Base-by-base conservation (phyloP, 2,888 invertebrate genomes). In the Aspidiotus destructor region DNA sequence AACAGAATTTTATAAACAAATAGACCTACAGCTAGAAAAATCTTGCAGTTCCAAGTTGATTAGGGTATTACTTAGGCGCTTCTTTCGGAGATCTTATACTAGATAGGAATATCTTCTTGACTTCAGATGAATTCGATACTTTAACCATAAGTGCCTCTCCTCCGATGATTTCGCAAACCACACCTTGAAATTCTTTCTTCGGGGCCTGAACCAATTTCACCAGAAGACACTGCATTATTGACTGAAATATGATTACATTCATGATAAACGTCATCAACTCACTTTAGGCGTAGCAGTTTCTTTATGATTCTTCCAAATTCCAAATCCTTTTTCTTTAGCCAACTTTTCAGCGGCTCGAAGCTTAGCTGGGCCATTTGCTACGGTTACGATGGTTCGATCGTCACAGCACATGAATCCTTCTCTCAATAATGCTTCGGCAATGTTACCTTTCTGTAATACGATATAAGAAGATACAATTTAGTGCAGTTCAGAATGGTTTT, bases 321-420 rank as follows among this genome's bases (percentile, higher is more conserved):
- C 84, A 2, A 90, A 78, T 72, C 86, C 86, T 68, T 87, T 86
- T 54, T 93, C 92, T 78, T 96, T 97, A 0, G 96, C 97, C 52
- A 81, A 77, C 73, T 86, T 87, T 76, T 97, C 95, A 0, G 94
- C 93, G 52, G 85, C 82, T 73, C 94, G 83, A 16, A 95, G 81
- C 73, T 88, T 86, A 7, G 91, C 87, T 60, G 93, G 88, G 75
- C 85, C 86, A 55, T 86, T 83, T 75, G 83, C 84, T 76, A 91
- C 87, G 71, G 87, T 86, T 9, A 87, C 86, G 81, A 95, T 89
- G 53, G 90, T 91, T 92, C 92, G 92, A 77, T 94, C 93, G 17
- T 93, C 90, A 76, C 97, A 97, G 76, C 86, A 87, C 0, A 96
- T 98, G 75, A 93, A 90, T 15, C 98, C 98, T 77, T 94, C 91